A percentile compares a stretch with the other conserved stretches of the same genome.
Evolutionary conservation across 2,888 invertebrate species (phyloP).

Genomic region (Lasioglossum pauxillum): DNA sequence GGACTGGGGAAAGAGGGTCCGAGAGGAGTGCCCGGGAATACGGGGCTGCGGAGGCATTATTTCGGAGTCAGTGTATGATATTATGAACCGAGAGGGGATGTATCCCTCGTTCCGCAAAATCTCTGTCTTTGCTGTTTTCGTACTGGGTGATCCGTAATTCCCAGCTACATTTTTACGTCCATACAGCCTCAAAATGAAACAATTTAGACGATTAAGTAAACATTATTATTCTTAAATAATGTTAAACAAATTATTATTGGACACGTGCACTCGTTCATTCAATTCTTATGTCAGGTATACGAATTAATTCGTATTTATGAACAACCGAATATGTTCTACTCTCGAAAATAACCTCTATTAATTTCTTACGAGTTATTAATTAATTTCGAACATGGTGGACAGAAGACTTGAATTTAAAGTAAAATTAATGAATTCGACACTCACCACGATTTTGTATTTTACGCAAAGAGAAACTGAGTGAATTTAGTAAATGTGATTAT

Average conservation of each 20-base stretch:
- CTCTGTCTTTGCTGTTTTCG: constrained; percentile 15
- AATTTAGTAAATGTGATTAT: too few species aligned
- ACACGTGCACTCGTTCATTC: not conserved
- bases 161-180: not conserved
- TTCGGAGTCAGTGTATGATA: constrained; percentile 76
- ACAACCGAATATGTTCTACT: too few species aligned
- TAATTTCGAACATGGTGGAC: too few species aligned
- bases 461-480: too few species aligned
- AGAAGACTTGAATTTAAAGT: too few species aligned
- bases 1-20: constrained; percentile 74
- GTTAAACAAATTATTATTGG: not conserved
- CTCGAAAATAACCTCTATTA: not conserved
- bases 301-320: not conserved
- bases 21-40: constrained; percentile 57
- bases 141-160: not conserved
- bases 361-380: too few species aligned
- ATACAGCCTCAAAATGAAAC: too few species aligned
- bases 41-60: constrained; percentile 72
- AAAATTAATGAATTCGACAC: too few species aligned
- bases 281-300: not conserved
- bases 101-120: constrained; percentile 38
- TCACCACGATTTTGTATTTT: too few species aligned
- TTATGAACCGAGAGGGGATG: constrained; percentile 71
- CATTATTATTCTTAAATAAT: not conserved
- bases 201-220: not conserved